Evolutionary conservation across 2,797 vertebrate species (phyloP), one percentile per base, ranked within the genome.

Genomic region (Synaphobranchus kaupii): DNA sequence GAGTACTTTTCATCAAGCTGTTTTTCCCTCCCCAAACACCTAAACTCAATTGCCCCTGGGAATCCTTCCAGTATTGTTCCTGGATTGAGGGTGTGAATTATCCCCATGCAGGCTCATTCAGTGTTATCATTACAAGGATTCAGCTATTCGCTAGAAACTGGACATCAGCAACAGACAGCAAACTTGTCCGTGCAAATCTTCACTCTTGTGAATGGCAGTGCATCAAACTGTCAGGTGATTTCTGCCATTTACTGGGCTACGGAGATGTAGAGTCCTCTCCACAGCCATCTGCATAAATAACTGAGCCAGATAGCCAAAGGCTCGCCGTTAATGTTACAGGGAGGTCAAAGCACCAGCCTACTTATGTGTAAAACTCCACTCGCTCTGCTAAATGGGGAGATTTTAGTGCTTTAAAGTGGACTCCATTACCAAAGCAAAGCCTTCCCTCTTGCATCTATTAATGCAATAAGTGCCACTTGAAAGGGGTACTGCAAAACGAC

Each of bases 401-500:
- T 87, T 89, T 90, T 60, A 87, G 89, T 85, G 87, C 83, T 84
- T 78, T 86, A 88, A 58, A 90, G 86, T 90, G 89, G 71, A 85
- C 34, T 83, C 90, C 91, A 91, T 92, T 90, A 92, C 81, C 89
- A 88, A 90, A 90, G 86, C 84, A 34, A 80, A 87, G 66, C 86
- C 83, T 63, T 66, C 71, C 28, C 80, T 87, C 86, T 31, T 44
- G 80, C 89, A 89, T 89, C 89, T 88, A 87, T 87, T 87, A 88
- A 63, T 80, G 88, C 88, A 58, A 78, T 89, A 91, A 91, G 91
- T 88, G 89, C 88, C 89, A 88, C 90, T 90, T 85, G 73, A 76
- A 83, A 89, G 20, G 50, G 80, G 31, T 87, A 78, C 68, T 73
- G 83, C 52, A n/a, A 9, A 91, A 89, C 63, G 86, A 56, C 86